Conservation (phyloP, 2,113 vertebrate genomes). For the Ictalurus furcatus region DNA sequence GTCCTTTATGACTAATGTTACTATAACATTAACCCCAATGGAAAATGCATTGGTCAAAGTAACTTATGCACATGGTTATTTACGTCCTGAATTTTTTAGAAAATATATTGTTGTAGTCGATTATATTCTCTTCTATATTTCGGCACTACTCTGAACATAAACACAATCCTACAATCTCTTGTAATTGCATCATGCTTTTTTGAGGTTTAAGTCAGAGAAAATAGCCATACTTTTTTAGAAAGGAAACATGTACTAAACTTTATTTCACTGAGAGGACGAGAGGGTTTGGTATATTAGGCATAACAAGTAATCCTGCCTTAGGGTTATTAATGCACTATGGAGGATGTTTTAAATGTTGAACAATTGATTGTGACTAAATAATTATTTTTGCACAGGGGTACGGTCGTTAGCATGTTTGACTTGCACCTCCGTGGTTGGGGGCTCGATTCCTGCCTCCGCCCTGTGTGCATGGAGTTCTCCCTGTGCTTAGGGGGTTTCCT, state of each 20-base stretch:
- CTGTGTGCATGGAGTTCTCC: too few species aligned
- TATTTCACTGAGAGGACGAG: neutral
- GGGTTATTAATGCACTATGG: neutral
- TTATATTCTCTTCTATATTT: neutral
- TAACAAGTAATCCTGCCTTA: neutral
- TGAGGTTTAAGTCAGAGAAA: neutral
- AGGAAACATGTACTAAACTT: neutral
- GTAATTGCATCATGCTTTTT: neutral
- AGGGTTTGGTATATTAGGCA: neutral
- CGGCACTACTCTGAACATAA: neutral
- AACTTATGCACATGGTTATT: neutral
- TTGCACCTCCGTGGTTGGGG: too few species aligned
- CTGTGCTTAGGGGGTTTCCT: too few species aligned
- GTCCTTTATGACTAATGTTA: neutral
- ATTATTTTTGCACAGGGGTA: neutral
- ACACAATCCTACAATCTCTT: neutral
- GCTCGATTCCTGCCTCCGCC: too few species aligned
- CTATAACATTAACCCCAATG: neutral
- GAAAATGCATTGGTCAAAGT: neutral
- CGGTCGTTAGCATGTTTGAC: too few species aligned
- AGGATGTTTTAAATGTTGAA: too few species aligned
- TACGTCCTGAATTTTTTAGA: neutral
- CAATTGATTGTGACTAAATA: neutral
- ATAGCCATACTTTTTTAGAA: neutral
- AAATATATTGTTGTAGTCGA: neutral